Evolutionary conservation across 1,140 invertebrate genomes (phyloP), one percentile per base, ranked within the genome.

Genomic region (Solenopsis invicta): DNA sequence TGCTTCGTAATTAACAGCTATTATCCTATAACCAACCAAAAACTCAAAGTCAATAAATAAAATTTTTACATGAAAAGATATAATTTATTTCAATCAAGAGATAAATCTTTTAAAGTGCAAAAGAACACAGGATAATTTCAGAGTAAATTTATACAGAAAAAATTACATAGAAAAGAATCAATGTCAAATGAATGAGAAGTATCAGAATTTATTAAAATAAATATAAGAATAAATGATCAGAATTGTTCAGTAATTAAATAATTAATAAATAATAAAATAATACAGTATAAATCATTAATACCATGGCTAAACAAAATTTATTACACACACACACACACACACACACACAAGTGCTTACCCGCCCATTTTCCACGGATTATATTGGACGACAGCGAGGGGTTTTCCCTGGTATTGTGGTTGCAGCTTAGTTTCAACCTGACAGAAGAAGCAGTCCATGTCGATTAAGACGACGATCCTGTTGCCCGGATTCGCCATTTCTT

Each of bases 361-460:
- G 94, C 98, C 98, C 75, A 98, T 98, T 95, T 97, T 97, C 98
- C 98, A 99, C 9, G 97, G 96, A 95, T 99, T 99, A 93, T 99
- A 99, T 94, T 99, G 99, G 0, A 99, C 98, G 16, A 99, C 99
- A 76, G 98, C 99, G 81, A 99, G 96, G 1, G 99, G 99, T 95
- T 98, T 98, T 71, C 98, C 98, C 94, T 96, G 96, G 86, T 98
- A 96, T 72, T 96, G 95, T 4, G 98, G 98, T 92, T 98, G 96
- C 37, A 98, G 95, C 95, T 98, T 97, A 93, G 98, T 97, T 96
- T 99, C 99, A 1, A 99, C 99, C 96, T 98, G 98, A 92, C 99
- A 99, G 94, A 99, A 99, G 95, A 99, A 99, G 96, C 99, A 99
- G 94, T 99, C 99, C 99, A 99, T 99, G 93, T 99, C 99, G 78